phyloP scores from a whole-genome alignment of 2,888 invertebrate species.

The Tipula unca region DNA sequence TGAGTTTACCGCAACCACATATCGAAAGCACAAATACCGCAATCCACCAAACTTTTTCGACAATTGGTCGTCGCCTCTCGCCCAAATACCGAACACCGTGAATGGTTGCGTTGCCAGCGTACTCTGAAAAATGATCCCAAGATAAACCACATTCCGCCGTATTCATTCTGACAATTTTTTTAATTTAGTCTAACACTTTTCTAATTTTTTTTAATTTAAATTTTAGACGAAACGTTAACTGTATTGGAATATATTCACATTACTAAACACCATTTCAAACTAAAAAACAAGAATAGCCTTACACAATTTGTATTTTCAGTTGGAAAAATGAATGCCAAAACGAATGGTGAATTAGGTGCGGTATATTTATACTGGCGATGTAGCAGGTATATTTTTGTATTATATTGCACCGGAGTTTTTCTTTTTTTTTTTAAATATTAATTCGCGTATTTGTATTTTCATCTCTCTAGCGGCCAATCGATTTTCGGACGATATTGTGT shows the following conservation, averaged over 20 bases:
- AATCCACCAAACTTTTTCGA: constrained; percentile 59
- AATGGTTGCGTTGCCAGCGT: constrained; percentile 52
- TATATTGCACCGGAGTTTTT: no score
- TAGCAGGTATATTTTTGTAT: no score
- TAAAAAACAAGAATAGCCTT: background rate
- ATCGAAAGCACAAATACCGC: constrained; percentile 52
- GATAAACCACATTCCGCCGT: background rate
- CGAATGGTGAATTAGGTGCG: background rate
- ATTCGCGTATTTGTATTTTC: no score
- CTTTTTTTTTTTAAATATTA: no score
- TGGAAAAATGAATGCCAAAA: background rate
- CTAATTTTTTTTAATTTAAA: no score
- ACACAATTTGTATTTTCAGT: background rate
- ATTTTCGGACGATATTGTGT: no score
- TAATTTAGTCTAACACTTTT: no score
- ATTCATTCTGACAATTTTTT: background rate
- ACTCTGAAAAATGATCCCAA: constrained; percentile 50
- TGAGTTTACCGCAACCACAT: constrained; percentile 51
- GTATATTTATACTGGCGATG: background rate
- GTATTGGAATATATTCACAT: no score
- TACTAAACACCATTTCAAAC: no score
- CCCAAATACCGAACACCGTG: constrained; percentile 56
- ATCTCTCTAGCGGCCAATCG: no score
- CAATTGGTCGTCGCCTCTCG: constrained; percentile 47
- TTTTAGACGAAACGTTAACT: no score